Base-by-base conservation (phyloP, 1,140 invertebrate species). In the Chironomus striatipennis region DNA sequence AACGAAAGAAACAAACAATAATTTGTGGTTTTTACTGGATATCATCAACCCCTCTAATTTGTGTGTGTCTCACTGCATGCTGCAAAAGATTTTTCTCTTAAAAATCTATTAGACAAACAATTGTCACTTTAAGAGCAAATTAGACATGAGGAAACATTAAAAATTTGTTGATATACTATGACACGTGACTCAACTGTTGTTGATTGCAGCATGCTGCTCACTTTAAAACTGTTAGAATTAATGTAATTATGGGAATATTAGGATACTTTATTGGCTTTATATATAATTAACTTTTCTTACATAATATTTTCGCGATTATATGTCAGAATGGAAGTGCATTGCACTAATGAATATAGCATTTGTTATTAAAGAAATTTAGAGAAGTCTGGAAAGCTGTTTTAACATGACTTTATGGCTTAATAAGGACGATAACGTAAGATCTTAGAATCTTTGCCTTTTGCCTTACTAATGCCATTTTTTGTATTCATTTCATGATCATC, bases 11-110 rank as follows among this genome's bases (percentile, higher is more conserved):
- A 57, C 65, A 20, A 18, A 70, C 65, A 70, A 18, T 18, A 70
- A 70, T 70, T 70, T 70, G 65, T 70, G 65, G 65, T 70, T 70
- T n/a, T 57, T 57, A 57, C n/a, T 57, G 4, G n/a, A 57, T 57
- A 34, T 34, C 24, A 34, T 57, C 47, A 70, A 70, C 65, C 17
- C 65, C 65, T 21, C n/a, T 70, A 15, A 70, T 18, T 21, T 20
- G 47, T 57, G n/a, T n/a, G n/a, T n/a, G n/a, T n/a, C n/a, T n/a
- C n/a, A n/a, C 65, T 18, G 18, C 17, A 70, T 70, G 9, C 18
- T 57, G 9, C n/a, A 57, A 57, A 57, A 7, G 7, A 57, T 7
- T 57, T 57, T 57, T n/a, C 65, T 70, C 9, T 18, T 70, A 18
- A 18, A 67, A 70, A 70, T 70, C 65, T 70, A 18, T 20, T 70